phyloP scores from a whole-genome alignment of 2,888 invertebrate species.

The Xylota sylvarum region DNA sequence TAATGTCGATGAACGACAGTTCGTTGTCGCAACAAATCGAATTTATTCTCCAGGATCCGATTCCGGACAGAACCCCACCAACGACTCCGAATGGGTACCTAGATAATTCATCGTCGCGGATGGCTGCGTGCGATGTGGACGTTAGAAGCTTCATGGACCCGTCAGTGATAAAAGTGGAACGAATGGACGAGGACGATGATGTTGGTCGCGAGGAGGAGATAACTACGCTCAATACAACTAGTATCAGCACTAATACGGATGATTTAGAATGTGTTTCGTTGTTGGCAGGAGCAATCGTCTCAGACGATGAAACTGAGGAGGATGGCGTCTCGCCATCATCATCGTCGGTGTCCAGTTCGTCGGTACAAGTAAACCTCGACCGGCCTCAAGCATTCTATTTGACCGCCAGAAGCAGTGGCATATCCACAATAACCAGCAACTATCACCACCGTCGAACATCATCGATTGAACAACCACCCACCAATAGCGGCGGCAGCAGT shows the following conservation, averaged over 20 bases:
- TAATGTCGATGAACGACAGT: constrained; percentile 84
- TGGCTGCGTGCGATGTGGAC: constrained; percentile 12
- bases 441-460: constrained; percentile 68
- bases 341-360: constrained; percentile 63
- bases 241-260: constrained; percentile 77
- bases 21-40: constrained; percentile 85
- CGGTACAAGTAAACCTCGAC: constrained; percentile 38
- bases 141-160: constrained; percentile 52
- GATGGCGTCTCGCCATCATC: constrained; percentile 67
- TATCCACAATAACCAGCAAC: constrained; percentile 45
- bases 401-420: constrained; percentile 40
- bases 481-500: constrained; percentile 65
- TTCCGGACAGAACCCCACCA: constrained; percentile 62
- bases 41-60: constrained; percentile 84
- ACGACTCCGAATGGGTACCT: constrained; percentile 61
- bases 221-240: constrained; percentile 47
- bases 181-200: constrained; percentile 70
- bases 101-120: constrained; percentile 20
- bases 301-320: constrained; percentile 76
- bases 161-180: constrained; percentile 66
- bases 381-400: constrained; percentile 42
- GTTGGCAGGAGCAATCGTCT: constrained; percentile 68
- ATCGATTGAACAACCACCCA: constrained; percentile 76
- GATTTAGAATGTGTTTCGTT: constrained; percentile 54
- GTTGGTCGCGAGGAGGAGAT: constrained; percentile 70